Conservation (phyloP, 2,113 vertebrate species). For the Colinus virginianus region DNA sequence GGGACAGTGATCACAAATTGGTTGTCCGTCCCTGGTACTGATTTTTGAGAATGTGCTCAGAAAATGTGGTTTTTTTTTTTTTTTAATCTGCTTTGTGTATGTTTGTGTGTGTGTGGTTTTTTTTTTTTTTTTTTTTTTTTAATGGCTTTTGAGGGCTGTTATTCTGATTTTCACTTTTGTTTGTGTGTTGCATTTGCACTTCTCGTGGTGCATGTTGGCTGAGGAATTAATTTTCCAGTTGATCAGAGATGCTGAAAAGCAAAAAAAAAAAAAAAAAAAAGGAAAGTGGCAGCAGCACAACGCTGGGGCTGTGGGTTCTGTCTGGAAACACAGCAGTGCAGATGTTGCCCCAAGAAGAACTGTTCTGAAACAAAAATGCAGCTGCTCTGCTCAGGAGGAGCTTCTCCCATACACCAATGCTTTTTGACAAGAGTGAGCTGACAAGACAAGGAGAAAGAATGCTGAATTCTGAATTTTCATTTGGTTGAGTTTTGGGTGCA, state of each 20-base stretch:
- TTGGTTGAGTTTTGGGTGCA: neutral
- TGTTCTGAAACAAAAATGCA: accelerated
- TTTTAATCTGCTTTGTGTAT: neutral
- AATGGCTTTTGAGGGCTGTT: neutral
- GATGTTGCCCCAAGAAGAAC: neutral
- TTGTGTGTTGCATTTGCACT: neutral
- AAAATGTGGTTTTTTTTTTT: neutral
- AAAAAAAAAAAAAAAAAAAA: neutral
- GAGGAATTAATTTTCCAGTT: neutral
- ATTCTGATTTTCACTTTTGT: neutral
- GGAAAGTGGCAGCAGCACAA: neutral
- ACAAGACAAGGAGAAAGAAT: neutral
- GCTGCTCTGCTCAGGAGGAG: accelerated
- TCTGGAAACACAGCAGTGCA: neutral
- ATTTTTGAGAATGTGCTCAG: neutral
- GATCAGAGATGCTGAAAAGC: neutral
- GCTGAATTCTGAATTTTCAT: neutral
- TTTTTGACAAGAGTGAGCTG: neutral
- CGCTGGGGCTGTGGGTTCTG: neutral
- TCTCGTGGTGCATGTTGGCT: accelerated
- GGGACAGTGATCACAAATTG: accelerated
- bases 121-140: no score
- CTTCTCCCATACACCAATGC: neutral
- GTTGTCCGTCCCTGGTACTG: neutral
- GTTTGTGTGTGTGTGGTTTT: no score